phyloP scores from a whole-genome alignment of 2,888 invertebrate species.

The Campoletis raptor region DNA sequence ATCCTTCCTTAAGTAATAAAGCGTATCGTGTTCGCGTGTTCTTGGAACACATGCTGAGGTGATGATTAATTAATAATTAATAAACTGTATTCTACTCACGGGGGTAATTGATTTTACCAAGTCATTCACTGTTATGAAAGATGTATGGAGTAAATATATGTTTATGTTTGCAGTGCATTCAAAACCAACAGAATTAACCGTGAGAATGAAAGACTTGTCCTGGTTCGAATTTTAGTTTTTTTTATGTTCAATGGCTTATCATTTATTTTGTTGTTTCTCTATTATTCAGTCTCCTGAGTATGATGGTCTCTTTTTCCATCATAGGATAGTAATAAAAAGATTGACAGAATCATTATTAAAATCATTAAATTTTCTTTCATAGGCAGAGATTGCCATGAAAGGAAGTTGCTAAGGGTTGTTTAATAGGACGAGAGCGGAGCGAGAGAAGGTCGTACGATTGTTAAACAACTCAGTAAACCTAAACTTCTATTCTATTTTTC shows the following conservation, averaged over 20 bases:
- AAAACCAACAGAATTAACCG: background rate
- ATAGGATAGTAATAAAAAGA: no score
- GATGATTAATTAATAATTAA: conserved; percentile 46
- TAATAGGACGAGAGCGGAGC: no score
- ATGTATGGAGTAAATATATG: background rate
- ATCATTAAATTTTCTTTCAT: no score
- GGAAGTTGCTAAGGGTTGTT: no score
- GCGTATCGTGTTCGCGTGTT: background rate
- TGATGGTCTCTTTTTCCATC: no score
- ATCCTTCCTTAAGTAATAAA: conserved; percentile 3
- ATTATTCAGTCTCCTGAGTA: background rate
- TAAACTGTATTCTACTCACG: conserved; percentile 1
- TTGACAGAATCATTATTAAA: no score
- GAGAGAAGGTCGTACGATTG: no score
- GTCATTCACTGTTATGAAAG: conserved; percentile 3
- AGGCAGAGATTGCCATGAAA: no score
- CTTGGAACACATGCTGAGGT: conserved; percentile 12
- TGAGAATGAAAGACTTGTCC: background rate
- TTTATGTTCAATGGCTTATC: background rate
- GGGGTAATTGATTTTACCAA: conserved; percentile 4
- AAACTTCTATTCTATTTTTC: no score
- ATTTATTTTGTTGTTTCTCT: background rate
- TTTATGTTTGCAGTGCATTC: background rate
- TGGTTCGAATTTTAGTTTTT: background rate
- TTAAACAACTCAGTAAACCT: no score